Evolutionary conservation across 2,113 vertebrate genomes (phyloP), one percentile per base, ranked within the genome.

Genomic region (Zootoca vivipara): DNA sequence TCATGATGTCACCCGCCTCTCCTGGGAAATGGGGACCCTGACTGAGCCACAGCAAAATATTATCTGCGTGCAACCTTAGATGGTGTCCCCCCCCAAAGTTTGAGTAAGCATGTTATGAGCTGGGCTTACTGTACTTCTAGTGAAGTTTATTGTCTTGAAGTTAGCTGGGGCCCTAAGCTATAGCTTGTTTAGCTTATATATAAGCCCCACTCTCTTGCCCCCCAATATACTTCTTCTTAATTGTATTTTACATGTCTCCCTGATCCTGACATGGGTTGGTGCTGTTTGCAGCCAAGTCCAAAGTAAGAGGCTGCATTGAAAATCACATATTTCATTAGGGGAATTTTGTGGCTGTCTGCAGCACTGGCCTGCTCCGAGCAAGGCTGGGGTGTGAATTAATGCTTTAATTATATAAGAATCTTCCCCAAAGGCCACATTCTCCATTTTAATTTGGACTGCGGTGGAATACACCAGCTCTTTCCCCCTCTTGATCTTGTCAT

Each of bases 321-420:
- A 90, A 35, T 82, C 0, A 0, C 0, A 35, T n/a, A 65, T 83
- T 88, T 90, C 87, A 75, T 30, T 15, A 7, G 1, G 56, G 28
- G 35, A 84, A 82, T 89, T 94, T 91, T 93, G 83, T 86, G 87
- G 75, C 24, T 7, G 64, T 40, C 83, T 73, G 0, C 42, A 83
- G 42, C 88, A 84, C 26, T 87, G 0, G 18, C 0, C 78, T 89
- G 5, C 92, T 93, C 1, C 0, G 40, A 93, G 91, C 79, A 42
- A 89, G 93, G 91, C 83, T 87, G 79, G 86, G 82, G 85, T 28
- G 65, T 95, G 94, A 95, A 96, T 95, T 93, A 95, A 95, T 95
- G 95, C 38, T 95, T 95, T 96, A 90, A 96, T 97, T 96, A 95
- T 87, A 85, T 62, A 2, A 5, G 75, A 84, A 87, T 93, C 73